Conservation (phyloP, 2,113 vertebrate species). For the Sprattus sprattus region DNA sequence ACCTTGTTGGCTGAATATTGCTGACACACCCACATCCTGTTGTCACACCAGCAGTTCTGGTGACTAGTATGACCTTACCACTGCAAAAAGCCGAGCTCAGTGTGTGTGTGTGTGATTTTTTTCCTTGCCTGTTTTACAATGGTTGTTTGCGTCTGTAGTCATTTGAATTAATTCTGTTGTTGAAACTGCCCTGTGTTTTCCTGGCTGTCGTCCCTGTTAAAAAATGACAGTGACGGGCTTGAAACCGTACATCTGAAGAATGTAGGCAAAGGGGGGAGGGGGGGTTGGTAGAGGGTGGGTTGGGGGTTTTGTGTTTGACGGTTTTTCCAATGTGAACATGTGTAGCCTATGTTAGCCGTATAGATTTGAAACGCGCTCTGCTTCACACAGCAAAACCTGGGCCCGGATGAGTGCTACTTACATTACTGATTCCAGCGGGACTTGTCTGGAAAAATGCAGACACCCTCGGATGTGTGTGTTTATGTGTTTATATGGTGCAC, state of each 20-base stretch:
- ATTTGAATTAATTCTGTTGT: background rate
- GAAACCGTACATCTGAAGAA: background rate
- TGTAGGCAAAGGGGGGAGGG: background rate
- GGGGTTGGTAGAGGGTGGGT: background rate
- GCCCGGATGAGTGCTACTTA: background rate
- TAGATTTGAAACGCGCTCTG: background rate
- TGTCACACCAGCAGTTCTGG: background rate
- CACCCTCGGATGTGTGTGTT: conserved; percentile 27
- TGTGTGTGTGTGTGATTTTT: background rate
- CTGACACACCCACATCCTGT: background rate
- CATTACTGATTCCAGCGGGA: conserved; percentile 18
- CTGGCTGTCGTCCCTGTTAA: background rate
- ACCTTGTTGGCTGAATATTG: background rate
- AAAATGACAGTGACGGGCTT: too few species aligned
- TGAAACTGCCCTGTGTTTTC: background rate
- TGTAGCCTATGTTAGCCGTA: background rate
- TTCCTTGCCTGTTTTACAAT: background rate
- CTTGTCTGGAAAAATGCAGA: conserved; percentile 44
- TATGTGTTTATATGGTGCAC: conserved; percentile 50
- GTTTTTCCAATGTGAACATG: conserved; percentile 2
- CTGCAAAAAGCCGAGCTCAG: background rate
- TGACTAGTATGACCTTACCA: background rate
- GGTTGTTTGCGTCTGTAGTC: background rate
- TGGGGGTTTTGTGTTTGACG: background rate
- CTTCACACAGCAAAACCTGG: background rate